Base-by-base conservation (phyloP, 1,140 invertebrate species). In the Camponotus floridanus region DNA sequence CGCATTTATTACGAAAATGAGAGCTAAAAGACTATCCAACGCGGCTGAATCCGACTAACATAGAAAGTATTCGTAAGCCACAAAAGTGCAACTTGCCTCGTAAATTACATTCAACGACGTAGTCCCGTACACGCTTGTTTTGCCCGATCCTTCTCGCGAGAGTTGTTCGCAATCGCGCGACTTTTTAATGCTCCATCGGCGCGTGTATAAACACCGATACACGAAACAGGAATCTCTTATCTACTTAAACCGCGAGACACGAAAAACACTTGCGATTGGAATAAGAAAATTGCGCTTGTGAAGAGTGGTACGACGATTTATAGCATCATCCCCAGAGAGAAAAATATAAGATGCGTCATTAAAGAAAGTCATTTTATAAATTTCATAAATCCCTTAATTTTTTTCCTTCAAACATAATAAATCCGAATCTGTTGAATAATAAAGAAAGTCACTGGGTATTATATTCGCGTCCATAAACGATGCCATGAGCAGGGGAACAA, bases 81-180 rank as follows among this genome's bases (percentile, higher is more conserved):
- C 76, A 87, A 91, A 90, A 89, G 91, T 71, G 33, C 64, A 45
- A 64, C 55, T 62, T 67, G 64, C 87, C 78, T 91, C 91, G 86
- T 90, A 91, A 92, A 90, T 92, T 92, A 91, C 65, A 85, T 88
- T 87, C 91, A 91, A 91, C 87, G 74, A 83, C 76, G 70, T 39
- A 55, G 64, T 59, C 67, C 86, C 62, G 0, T 39, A 39, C 80
- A 79, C 67, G 67, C 36, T 78, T 67, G 83, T 81, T 59, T 45
- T 39, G 62, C 51, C 76, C 81, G 84, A 88, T 84, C 68, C 71
- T 71, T 64, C 31, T 81, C 57, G 62, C 73, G 45, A 61, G 18
- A 39, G 64, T 45, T 65, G 81, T 79, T 33, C 57, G 70, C 57
- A 86, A 74, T 85, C 67, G n/a, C 71, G 15, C n/a, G 9, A 15